Base-by-base conservation (phyloP, 2,113 vertebrate species). In the Brachionichthys hirsutus region DNA sequence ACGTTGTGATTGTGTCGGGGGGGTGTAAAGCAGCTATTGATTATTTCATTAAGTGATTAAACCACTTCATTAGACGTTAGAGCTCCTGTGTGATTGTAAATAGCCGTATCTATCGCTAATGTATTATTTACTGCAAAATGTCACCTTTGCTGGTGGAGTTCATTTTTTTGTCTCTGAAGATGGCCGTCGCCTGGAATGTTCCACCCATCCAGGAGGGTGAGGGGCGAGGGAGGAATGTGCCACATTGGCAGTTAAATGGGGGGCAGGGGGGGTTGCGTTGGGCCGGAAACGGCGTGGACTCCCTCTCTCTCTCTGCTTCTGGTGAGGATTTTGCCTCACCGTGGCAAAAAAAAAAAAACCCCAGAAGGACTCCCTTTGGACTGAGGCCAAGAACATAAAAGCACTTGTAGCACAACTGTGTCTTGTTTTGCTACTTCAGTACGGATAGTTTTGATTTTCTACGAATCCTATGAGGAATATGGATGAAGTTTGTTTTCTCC, bases 361-460 rank as follows among this genome's bases (percentile, higher is more conserved):
- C 4, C 62, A 69, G 55, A 76, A 82, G 79, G 84, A 88, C 85
- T 86, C 81, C 75, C 76, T 76, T 62, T 78, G 70, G 81, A 89
- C 61, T 78, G 75, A 81, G 73, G 80, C 81, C 85, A 82, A 81
- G 82, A 85, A 87, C 75, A 78, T 78, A 75, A 56, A 77, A 89
- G 87, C 89, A 91, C 89, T 88, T 90, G 87, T 89, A 90, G 87
- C 88, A 89, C 86, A 89, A 87, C 64, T 65, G 82, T 85, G 76
- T 87, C 77, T 85, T 85, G 78, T 84, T 85, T 83, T 85, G 80
- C 77, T 85, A 64, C 77, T 62, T 80, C 58, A 79, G 66, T 73
- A 78, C 77, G 63, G 69, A 78, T 78, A 48, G 69, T 70, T 80
- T 81, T 73, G 47, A 62, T 76, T 73, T 83, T 82, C 67, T 55